Evolutionary conservation across 2,888 invertebrate genomes (phyloP), one percentile per base, ranked within the genome.

Genomic region (Acronicta aceris): DNA sequence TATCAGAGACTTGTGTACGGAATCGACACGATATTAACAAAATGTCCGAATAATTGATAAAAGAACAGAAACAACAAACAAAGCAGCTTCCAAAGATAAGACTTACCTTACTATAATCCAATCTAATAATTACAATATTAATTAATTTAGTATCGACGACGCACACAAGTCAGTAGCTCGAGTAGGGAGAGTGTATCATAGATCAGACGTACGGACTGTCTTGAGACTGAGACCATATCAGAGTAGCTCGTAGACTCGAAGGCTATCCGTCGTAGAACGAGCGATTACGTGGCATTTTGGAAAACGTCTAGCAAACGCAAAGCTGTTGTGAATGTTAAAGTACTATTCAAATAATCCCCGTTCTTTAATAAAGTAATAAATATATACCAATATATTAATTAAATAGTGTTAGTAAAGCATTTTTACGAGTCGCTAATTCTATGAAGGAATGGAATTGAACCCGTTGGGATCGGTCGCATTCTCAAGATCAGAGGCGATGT

Each of bases 161-260:
- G 90, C 75, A 88, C 89, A 85, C 90, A 88, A 89, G 90, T 87
- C 88, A 87, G 90, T 92, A 93, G 93, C 87, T 91, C 89, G 92
- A 89, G 87, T 91, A 93, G 93, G 90, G 88, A 89, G 89, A 90
- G 89, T 90, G 93, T 92, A 93, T 89, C 87, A 91, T 92, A 92
- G 91, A 86, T 85, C 91, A 91, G 92, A 89, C 88, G 91, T 89
- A 85, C 85, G 92, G 90, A 92, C 89, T 91, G 91, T 94, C 93
- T 93, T 93, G 94, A 94, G 94, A 93, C 94, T 94, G 94, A 94
- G 92, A 88, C 93, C 94, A 94, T 94, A 94, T 93, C 94, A 93
- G 87, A 87, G 89, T 93, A 92, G 92, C 87, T 88, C 87, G 89
- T 90, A 89, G 85, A 83, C 84, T 88, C 82, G 86, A 85, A 87